These are phyloP conservation scores for Chaetura pelagica DNA, from an alignment of 2,113 vertebrate species.

Conservation along the genomic window DNA sequence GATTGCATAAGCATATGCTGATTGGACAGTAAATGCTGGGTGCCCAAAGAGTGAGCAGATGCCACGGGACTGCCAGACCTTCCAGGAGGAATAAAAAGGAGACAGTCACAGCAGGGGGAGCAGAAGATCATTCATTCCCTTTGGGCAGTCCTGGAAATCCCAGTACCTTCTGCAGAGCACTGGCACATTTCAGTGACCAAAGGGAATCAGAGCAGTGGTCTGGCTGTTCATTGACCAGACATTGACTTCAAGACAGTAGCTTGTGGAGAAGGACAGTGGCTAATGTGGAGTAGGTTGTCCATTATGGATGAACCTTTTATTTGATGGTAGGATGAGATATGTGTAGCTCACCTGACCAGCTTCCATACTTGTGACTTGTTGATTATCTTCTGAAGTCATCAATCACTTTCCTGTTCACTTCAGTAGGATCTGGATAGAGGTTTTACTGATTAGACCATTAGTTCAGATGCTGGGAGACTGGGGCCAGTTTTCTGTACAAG, in stretches of 20 bases:
- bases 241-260: not conserved
- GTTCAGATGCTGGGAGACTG: not conserved
- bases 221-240: fast-evolving
- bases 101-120: not conserved
- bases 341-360: not conserved
- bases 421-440: not conserved
- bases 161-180: not conserved
- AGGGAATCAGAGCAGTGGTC: not conserved
- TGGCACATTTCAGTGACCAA: not conserved
- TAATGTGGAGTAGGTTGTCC: not conserved
- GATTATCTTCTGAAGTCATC: not conserved
- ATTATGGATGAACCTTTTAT: not conserved
- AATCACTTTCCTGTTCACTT: not conserved
- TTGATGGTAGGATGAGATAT: not conserved
- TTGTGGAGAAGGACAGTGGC: not conserved
- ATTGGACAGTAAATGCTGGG: not conserved
- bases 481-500: not conserved
- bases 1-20: not conserved
- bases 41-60: not conserved
- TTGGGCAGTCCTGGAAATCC: not conserved
- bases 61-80: not conserved
- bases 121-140: not conserved
- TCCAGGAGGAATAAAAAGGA: not conserved
- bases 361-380: not conserved
- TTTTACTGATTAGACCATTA: not conserved